Conservation (phyloP, 2,888 invertebrate species). For the Maniola hyperantus region DNA sequence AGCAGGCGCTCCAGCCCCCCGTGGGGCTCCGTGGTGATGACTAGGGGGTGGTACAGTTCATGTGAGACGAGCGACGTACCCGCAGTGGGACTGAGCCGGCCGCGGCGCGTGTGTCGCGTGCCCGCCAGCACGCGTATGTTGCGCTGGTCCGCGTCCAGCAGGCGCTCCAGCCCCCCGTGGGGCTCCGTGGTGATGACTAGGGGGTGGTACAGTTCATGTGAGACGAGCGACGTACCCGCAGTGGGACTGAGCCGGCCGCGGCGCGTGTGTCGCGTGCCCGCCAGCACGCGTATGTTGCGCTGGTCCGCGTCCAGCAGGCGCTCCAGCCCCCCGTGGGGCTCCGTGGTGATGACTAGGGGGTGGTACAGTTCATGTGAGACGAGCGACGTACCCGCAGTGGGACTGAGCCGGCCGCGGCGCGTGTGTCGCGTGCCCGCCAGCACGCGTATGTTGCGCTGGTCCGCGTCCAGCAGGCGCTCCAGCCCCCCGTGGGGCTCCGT, state of each 20-base stretch:
- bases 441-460: constrained; percentile 81
- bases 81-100: constrained; percentile 89
- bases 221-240: constrained; percentile 58
- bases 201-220: constrained; percentile 85
- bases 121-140: constrained; percentile 88
- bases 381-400: constrained; percentile 78
- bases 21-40: constrained; percentile 76
- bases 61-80: constrained; percentile 22
- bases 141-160: constrained; percentile 83
- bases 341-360: constrained; percentile 94
- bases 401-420: constrained; percentile 90
- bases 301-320: constrained; percentile 85
- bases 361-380: constrained; percentile 91
- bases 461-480: constrained; percentile 89
- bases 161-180: constrained; percentile 92
- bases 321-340: constrained; percentile 93
- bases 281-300: constrained; percentile 85
- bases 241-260: constrained; percentile 91
- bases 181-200: constrained; percentile 71
- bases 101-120: constrained; percentile 91
- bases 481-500: constrained; percentile 93
- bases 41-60: constrained; percentile 84
- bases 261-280: constrained; percentile 91
- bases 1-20: constrained; percentile 93
- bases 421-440: constrained; percentile 92